These are phyloP conservation scores for Cephus rjabovi DNA, from an alignment of 2,888 invertebrate species.

Conservation along the genomic window DNA sequence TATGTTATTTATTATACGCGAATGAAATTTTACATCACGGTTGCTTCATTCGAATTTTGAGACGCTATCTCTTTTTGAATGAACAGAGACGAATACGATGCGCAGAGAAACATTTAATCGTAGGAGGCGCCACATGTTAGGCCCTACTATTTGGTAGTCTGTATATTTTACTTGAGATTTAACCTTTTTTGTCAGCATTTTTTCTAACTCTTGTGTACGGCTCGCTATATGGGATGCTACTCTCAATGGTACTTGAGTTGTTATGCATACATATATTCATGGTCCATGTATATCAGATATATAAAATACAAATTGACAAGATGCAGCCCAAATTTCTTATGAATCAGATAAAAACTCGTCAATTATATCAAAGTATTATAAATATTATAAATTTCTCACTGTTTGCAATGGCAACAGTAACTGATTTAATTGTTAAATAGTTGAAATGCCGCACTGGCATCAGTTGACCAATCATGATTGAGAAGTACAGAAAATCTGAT, in stretches of 20 bases:
- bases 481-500: background rate
- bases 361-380: background rate
- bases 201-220: background rate
- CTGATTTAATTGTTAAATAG: background rate
- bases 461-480: background rate
- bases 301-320: background rate
- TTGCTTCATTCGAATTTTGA: background rate
- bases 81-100: too few species aligned
- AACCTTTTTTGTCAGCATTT: background rate
- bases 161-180: conserved; percentile 5
- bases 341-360: background rate
- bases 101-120: background rate
- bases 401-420: background rate
- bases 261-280: background rate
- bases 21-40: background rate
- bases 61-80: background rate
- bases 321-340: background rate
- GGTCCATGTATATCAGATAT: background rate
- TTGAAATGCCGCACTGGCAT: background rate
- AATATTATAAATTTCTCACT: background rate
- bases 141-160: conserved; percentile 1
- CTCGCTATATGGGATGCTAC: background rate
- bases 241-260: background rate
- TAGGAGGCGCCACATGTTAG: conserved; percentile 1
- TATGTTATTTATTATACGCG: background rate